phyloP scores from a whole-genome alignment of 2,888 invertebrate genomes.

The Phaonia tiefii region DNA sequence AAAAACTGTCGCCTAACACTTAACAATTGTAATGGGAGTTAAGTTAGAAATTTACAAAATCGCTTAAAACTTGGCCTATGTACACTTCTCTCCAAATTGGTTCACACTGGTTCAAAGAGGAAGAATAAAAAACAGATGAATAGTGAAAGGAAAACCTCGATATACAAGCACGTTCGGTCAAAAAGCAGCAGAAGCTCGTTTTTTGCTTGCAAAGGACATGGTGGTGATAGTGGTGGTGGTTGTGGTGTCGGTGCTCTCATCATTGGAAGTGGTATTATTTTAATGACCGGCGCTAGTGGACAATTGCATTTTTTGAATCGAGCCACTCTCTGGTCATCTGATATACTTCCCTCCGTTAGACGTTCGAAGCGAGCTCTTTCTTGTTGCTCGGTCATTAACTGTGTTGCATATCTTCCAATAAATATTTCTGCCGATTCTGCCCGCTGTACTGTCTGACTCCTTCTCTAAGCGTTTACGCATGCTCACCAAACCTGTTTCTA shows the following conservation, averaged over 20 bases:
- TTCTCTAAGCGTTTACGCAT: slow-evolving; percentile 94
- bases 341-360: slow-evolving; percentile 93
- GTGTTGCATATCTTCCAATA: slow-evolving; percentile 84
- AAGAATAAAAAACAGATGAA: slow-evolving; percentile 93
- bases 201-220: slow-evolving; percentile 86
- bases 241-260: slow-evolving; percentile 80
- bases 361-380: slow-evolving; percentile 92
- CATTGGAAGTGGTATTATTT: slow-evolving; percentile 77
- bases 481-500: slow-evolving; percentile 89
- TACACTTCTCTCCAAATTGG: slow-evolving; percentile 94
- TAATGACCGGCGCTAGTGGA: slow-evolving; percentile 76
- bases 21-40: no score
- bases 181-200: slow-evolving; percentile 96
- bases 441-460: slow-evolving; percentile 91
- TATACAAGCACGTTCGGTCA: slow-evolving; percentile 91
- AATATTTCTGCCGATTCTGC: slow-evolving; percentile 82
- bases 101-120: slow-evolving; percentile 95
- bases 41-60: no score
- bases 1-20: no score
- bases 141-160: slow-evolving; percentile 94
- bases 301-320: slow-evolving; percentile 81
- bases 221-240: slow-evolving; percentile 81
- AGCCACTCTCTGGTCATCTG: slow-evolving; percentile 94
- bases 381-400: slow-evolving; percentile 88
- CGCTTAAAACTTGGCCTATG: no score